Base-by-base conservation (phyloP, 2,888 invertebrate genomes). In the Apotomis capreana region DNA sequence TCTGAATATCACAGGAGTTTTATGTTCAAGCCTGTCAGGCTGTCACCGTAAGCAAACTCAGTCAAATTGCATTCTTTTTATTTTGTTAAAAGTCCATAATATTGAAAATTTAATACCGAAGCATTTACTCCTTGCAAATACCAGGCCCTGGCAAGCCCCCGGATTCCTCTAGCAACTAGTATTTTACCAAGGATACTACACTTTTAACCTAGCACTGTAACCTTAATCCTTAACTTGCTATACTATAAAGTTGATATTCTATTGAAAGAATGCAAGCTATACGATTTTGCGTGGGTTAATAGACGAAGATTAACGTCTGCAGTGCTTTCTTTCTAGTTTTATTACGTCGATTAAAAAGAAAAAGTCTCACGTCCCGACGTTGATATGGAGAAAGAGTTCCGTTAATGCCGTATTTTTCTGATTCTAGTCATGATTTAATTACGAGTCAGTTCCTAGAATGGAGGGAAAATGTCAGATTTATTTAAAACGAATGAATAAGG, bases 351-450 rank as follows among this genome's bases (percentile, higher is more conserved):
- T 55, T 59, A 65, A 70, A 70, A 65, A 46, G 63, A 52, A 65
- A 70, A 70, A 60, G 15, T 49, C n/a, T 49, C 44, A 6, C 13
- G 54, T 58, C 52, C 15, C 69, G 62, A 69, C 69, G 69, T 55
- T 64, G 64, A 65, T 64, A 65, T 54, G 70, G 51, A 37, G 46
- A 55, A 70, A 67, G 49, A 60, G 37, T 61, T 54, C 67, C 67
- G 62, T 62, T 67, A 61, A 67, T 10, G 15, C 71, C 61, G 71
- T 61, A 67, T 71, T 70, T 52, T 60, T 55, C 67, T 26, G 61
- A 71, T 68, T 68, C 61, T 61, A 37, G 59, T 62, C 69, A 69
- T 71, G 61, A 71, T 71, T 71, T 71, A 71, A 71, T 67, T 71
- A 71, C 61, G 61, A 61, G 59, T 58, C 71, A 57, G 67, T 67